These are phyloP conservation scores for Hemaris fuciformis DNA, from an alignment of 2,888 invertebrate genomes.

Conservation along the genomic window DNA sequence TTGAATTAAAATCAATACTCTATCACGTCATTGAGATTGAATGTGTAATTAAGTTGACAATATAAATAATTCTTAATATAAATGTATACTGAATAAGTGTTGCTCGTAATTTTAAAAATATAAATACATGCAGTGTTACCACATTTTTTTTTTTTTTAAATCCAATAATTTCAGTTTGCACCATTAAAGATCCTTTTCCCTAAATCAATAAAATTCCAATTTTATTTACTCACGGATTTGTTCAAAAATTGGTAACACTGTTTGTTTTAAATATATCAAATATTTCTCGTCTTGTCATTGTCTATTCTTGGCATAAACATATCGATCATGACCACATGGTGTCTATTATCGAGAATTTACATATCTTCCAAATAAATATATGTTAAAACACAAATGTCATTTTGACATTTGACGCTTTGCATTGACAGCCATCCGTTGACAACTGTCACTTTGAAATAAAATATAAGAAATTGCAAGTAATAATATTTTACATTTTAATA, in stretches of 20 bases:
- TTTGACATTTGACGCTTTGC: not conserved
- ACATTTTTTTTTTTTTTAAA: too few species aligned
- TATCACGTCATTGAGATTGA: not conserved
- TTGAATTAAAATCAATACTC: too few species aligned
- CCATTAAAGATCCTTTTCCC: too few species aligned
- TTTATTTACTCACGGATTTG: too few species aligned
- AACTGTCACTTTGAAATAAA: not conserved
- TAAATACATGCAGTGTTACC: not conserved
- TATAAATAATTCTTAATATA: not conserved
- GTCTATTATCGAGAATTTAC: not conserved
- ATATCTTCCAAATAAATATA: slow-evolving; percentile 1
- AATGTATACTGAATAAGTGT: not conserved
- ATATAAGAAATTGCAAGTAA: too few species aligned
- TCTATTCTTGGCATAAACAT: not conserved
- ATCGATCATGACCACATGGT: not conserved
- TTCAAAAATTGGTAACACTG: not conserved
- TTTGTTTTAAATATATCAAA: not conserved
- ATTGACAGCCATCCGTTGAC: not conserved
- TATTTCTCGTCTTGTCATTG: not conserved
- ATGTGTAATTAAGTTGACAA: not conserved
- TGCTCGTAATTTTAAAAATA: slow-evolving; percentile 8
- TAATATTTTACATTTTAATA: too few species aligned
- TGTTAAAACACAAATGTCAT: not conserved
- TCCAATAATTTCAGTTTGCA: too few species aligned
- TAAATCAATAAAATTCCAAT: not conserved